Evolutionary conservation across 2,113 vertebrate genomes (phyloP).

Genomic region (Indicator indicator): DNA sequence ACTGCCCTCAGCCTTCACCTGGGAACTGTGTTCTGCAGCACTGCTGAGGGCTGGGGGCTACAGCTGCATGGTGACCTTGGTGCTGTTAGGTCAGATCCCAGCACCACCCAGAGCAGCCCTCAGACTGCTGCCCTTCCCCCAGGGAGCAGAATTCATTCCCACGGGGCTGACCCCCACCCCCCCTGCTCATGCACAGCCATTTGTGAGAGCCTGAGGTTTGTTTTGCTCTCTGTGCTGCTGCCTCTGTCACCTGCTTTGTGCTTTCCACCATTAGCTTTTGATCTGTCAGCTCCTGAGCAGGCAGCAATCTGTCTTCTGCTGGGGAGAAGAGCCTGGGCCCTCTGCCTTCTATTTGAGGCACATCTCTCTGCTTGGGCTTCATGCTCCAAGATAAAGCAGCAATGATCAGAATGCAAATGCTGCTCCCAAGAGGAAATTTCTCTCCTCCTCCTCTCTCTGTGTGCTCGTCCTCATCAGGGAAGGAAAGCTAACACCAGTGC

Average conservation of each 20-base stretch:
- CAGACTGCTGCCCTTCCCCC: neutral
- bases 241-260: neutral
- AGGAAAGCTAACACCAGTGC: neutral
- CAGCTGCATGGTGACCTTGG: neutral
- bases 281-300: neutral
- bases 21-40: neutral
- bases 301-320: neutral
- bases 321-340: neutral
- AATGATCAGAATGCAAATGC: neutral
- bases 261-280: neutral
- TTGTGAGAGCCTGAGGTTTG: neutral
- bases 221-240: neutral
- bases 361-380: neutral
- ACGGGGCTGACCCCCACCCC: neutral
- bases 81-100: neutral
- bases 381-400: slow-evolving; percentile 12
- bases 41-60: neutral
- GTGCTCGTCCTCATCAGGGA: neutral
- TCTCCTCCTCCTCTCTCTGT: neutral
- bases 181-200: neutral
- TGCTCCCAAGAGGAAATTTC: neutral
- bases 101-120: neutral
- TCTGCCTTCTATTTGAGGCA: neutral
- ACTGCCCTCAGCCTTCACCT: neutral
- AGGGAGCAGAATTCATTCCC: neutral